These are phyloP conservation scores for Ornithoptera priamus DNA, from an alignment of 2,888 invertebrate species.

Conservation along the genomic window DNA sequence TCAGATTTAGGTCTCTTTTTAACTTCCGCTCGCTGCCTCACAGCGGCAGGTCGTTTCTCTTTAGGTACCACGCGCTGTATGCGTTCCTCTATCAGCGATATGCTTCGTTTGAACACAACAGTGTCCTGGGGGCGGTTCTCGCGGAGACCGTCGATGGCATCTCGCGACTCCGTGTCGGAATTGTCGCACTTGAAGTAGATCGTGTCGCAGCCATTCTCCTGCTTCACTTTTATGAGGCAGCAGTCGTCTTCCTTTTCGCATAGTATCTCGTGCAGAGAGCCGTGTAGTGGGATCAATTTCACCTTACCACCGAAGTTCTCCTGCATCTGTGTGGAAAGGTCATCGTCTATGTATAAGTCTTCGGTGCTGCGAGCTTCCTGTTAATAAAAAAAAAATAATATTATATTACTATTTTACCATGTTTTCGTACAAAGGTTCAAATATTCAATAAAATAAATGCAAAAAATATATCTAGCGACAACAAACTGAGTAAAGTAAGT, in stretches of 20 bases:
- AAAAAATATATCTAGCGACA: no score
- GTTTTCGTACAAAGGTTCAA: no score
- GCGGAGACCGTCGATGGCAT: constrained; percentile 55
- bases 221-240: constrained; percentile 64
- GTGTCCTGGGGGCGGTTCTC: constrained; percentile 50
- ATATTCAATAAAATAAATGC: not conserved
- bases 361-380: constrained; percentile 79
- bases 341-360: constrained; percentile 79
- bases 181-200: constrained; percentile 68
- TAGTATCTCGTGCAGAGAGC: constrained; percentile 71
- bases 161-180: constrained; percentile 63
- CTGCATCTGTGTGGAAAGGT: constrained; percentile 71
- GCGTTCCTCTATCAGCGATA: constrained; percentile 66
- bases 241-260: constrained; percentile 74
- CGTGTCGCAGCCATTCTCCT: constrained; percentile 71
- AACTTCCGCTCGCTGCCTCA: constrained; percentile 39
- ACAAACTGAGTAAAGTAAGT: no score
- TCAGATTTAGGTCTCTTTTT: constrained; percentile 44
- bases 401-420: no score
- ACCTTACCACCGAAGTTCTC: constrained; percentile 70
- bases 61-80: constrained; percentile 62
- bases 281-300: constrained; percentile 67
- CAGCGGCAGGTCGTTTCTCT: constrained; percentile 48
- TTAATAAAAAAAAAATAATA: constrained; percentile 4
- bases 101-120: constrained; percentile 68